Conservation (phyloP, 64 coral and sea anemone genomes). For the Porites australiensis region DNA sequence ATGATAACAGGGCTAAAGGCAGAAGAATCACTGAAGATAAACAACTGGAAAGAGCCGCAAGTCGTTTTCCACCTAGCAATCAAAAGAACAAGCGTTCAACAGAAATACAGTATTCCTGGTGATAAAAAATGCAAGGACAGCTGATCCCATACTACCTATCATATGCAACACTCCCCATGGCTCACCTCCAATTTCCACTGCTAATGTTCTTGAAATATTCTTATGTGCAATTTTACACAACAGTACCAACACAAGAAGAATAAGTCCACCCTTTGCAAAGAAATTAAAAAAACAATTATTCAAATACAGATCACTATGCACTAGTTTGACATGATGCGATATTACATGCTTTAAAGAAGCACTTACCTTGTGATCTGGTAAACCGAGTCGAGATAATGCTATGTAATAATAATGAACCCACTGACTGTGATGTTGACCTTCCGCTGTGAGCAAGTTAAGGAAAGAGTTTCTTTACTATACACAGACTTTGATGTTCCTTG, state of each 20-base stretch:
- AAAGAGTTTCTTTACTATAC: not conserved
- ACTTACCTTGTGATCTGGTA: constrained; percentile 97
- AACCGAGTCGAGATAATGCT: constrained; percentile 80
- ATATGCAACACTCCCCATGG: not conserved
- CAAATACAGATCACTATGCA: too few relatives aligned
- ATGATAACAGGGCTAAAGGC: constrained; percentile 76
- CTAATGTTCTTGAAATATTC: constrained; percentile 95
- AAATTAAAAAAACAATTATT: not conserved
- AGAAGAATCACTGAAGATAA: constrained; percentile 78
- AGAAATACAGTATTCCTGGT: not conserved
- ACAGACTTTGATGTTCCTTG: not conserved
- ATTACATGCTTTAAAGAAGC: not conserved
- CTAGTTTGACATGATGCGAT: too few relatives aligned
- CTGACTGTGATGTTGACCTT: constrained; percentile 71
- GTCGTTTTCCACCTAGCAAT: constrained; percentile 78
- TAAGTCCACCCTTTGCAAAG: constrained; percentile 84
- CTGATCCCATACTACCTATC: not conserved
- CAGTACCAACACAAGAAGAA: constrained; percentile 79
- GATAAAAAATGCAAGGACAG: not conserved
- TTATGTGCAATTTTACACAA: constrained; percentile 92
- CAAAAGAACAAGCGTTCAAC: not conserved
- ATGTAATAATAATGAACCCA: constrained; percentile 87
- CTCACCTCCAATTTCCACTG: constrained; percentile 97
- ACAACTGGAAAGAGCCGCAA: constrained; percentile 84
- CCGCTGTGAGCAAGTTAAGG: constrained; percentile 72